Evolutionary conservation across 2,797 vertebrate species (phyloP).

Genomic region (Emys orbicularis): DNA sequence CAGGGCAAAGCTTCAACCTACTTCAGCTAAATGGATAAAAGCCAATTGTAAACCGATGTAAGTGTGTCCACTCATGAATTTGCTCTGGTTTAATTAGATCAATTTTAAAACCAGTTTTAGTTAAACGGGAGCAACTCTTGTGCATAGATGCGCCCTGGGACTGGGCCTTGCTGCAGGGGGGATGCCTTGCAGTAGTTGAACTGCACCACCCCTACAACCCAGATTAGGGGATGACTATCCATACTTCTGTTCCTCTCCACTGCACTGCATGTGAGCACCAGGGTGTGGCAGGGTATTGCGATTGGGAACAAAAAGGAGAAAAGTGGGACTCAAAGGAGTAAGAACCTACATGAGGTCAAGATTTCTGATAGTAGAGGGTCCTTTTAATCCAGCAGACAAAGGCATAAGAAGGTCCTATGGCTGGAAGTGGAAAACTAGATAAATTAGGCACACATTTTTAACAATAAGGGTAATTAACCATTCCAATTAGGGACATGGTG

Average conservation of each 20-base stretch:
- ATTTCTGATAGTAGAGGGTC: not conserved
- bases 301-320: not conserved
- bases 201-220: not conserved
- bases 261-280: not conserved
- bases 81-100: accelerated
- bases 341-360: not conserved
- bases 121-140: not conserved
- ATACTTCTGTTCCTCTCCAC: not conserved
- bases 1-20: not conserved
- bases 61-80: not conserved
- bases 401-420: not conserved
- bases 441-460: conserved; percentile 24
- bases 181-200: not conserved
- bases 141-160: not conserved
- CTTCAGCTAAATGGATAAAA: not conserved
- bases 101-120: not conserved
- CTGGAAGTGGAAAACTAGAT: conserved; percentile 5
- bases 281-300: not conserved
- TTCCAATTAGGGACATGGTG: not conserved
- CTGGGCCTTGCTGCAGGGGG: not conserved
- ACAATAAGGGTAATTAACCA: not conserved
- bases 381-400: not conserved
- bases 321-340: not conserved
- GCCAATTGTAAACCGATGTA: not conserved
- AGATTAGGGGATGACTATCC: accelerated